phyloP scores from a whole-genome alignment of 2,797 vertebrate species.

The Emys orbicularis region DNA sequence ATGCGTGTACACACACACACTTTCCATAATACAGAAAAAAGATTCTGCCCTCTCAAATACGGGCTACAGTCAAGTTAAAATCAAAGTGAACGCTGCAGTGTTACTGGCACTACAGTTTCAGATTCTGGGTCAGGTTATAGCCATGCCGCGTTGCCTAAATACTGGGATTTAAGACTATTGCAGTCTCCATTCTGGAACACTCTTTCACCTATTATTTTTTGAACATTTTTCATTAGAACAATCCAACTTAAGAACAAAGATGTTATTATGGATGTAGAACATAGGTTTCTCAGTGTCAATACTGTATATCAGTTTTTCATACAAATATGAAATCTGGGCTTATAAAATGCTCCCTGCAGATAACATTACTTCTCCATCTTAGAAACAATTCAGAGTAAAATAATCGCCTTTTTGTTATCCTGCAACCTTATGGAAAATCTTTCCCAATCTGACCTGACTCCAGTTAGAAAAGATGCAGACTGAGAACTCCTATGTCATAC shows the following conservation, averaged over 20 bases:
- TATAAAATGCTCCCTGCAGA: background rate
- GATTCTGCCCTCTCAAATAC: background rate
- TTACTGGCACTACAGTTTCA: fast-evolving
- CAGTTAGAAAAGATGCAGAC: background rate
- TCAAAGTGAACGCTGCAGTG: fast-evolving
- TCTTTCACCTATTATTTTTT: background rate
- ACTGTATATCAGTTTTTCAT: background rate
- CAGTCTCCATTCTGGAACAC: background rate
- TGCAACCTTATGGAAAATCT: background rate
- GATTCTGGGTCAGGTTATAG: background rate
- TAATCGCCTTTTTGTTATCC: background rate
- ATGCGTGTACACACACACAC: fast-evolving
- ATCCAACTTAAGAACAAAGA: background rate
- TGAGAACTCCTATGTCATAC: background rate
- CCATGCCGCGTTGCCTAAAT: background rate
- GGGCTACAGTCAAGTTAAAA: background rate
- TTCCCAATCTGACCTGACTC: background rate
- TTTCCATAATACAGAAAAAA: background rate
- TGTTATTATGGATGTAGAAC: background rate
- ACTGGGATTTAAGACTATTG: background rate
- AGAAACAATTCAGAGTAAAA: background rate
- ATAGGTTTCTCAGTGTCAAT: background rate
- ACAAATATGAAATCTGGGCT: background rate
- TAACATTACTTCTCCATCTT: fast-evolving
- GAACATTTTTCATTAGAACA: background rate